Evolutionary conservation across 2,888 invertebrate species (phyloP), one percentile per base, ranked within the genome.

Genomic region (Caenorhabditis uteleia): DNA sequence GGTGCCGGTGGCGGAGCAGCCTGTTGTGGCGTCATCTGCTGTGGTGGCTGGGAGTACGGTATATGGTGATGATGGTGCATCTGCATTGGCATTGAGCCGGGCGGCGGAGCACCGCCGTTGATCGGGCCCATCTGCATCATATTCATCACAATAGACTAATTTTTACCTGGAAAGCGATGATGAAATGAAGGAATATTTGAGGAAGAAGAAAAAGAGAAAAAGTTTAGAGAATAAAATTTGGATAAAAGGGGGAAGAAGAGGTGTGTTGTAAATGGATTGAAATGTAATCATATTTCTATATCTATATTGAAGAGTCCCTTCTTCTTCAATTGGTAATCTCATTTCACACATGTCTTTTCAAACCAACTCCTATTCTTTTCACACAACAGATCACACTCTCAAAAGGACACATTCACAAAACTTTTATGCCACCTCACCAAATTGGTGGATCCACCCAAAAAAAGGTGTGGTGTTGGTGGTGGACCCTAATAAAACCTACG

Each of bases 101-200:
- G 62, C n/a, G 56, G 62, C 4, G 56, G 46, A 16, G 14, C n/a
- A 25, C 56, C 61, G 12, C 68, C 70, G 59, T 67, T 62, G 49
- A 73, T 62, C 34, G 74, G 74, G 23, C 68, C 68, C 66, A 74
- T 70, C 43, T 68, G 70, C 67, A 74, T 70, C 58, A 74, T 70
- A 62, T 74, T 74, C 74, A 74, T 74, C 26, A 18, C 2, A 10
- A 23, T 18, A 16, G 43, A 43, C 16, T 23, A n/a, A n/a, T n/a
- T n/a, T n/a, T n/a, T n/a, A n/a, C n/a, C n/a, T n/a, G n/a, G n/a
- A n/a, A 33, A 46, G 23, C 12, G 46, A 34, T 16, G 45, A 16
- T 14, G 14, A 40, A 29, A 12, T n/a, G 31, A n/a, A 31, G 42
- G 48, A 18, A 36, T 29, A 51, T 45, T 38, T 38, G 43, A 12